Conservation (phyloP, 2,113 vertebrate genomes). For the Anseranas semipalmata region DNA sequence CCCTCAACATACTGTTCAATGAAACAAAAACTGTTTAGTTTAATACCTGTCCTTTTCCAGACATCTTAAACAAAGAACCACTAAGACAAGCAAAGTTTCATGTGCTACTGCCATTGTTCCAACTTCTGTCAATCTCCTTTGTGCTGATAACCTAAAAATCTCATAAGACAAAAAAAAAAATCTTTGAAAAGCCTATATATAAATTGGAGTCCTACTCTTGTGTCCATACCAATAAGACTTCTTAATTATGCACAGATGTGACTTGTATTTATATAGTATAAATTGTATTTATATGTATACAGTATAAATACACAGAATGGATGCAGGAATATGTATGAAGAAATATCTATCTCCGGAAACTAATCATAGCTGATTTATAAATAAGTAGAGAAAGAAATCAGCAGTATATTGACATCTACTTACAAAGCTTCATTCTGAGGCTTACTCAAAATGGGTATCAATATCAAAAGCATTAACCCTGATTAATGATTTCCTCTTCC, state of each 20-base stretch:
- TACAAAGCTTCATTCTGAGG: background rate
- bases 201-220: background rate
- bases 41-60: background rate
- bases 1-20: background rate
- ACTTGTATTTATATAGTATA: background rate
- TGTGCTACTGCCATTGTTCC: background rate
- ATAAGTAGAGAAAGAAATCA: background rate
- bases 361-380: background rate
- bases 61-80: background rate
- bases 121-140: background rate
- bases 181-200: background rate
- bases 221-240: background rate
- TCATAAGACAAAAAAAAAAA: background rate
- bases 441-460: background rate
- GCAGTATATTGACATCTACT: background rate
- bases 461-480: background rate
- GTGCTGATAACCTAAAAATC: background rate
- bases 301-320: background rate
- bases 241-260: background rate
- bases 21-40: background rate
- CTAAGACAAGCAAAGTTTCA: background rate
- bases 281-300: background rate
- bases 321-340: background rate
- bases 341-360: background rate
- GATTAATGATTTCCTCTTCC: slow-evolving; percentile 29